phyloP scores from a whole-genome alignment of 2,888 invertebrate species.

The Pemphredon lugubris region DNA sequence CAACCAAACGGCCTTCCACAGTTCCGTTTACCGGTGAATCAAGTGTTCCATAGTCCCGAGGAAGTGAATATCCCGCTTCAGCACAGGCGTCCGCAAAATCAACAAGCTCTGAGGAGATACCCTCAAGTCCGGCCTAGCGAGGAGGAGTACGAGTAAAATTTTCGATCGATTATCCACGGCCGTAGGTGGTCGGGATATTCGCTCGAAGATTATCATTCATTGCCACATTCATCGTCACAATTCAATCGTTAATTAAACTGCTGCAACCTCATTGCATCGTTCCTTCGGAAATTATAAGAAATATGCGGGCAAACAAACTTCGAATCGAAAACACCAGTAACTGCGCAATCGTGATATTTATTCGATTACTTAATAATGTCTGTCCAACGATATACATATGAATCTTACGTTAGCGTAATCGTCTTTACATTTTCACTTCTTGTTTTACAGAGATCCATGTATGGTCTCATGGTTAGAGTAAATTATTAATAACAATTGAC shows the following conservation, averaged over 20 bases:
- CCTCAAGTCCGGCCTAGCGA: constrained; percentile 78
- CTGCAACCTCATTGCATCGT: constrained; percentile 20
- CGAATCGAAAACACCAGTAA: constrained; percentile 4
- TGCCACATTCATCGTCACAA: constrained; percentile 35
- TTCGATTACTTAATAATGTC: constrained; percentile 32
- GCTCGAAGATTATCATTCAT: constrained; percentile 40
- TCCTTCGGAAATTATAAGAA: constrained; percentile 12
- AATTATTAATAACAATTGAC: too few species aligned
- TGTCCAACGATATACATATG: constrained; percentile 29
- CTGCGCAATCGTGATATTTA: constrained; percentile 32
- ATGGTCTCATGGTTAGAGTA: not conserved
- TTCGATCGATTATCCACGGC: not conserved
- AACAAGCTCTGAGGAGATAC: constrained; percentile 75
- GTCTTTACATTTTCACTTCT: constrained; percentile 16
- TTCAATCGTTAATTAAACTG: constrained; percentile 31
- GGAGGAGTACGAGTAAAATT: constrained; percentile 79
- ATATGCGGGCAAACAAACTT: not conserved
- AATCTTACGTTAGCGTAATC: constrained; percentile 42
- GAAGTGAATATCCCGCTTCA: constrained; percentile 93
- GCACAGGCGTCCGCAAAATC: constrained; percentile 87
- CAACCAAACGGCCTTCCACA: constrained; percentile 77
- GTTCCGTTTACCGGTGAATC: constrained; percentile 83
- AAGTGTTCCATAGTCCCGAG: constrained; percentile 92
- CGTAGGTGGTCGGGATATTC: not conserved
- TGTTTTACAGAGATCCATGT: not conserved